phyloP scores from a whole-genome alignment of 2,113 vertebrate genomes.

The Pseudorectes ferrugineus region DNA sequence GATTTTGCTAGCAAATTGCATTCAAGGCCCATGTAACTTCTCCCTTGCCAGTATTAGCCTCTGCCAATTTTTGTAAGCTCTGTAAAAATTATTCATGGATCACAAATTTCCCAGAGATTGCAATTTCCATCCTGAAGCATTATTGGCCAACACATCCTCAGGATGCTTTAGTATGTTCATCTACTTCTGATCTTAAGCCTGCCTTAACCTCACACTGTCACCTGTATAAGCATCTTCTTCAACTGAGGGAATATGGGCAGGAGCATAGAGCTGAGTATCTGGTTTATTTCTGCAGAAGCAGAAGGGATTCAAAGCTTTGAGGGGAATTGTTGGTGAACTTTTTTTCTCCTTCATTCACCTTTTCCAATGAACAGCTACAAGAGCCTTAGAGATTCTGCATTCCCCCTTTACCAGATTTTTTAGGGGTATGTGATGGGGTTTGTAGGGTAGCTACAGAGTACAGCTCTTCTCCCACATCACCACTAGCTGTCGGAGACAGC shows the following conservation, averaged over 20 bases:
- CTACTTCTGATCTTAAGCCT: background rate
- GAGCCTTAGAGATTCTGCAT: background rate
- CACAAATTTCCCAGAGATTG: background rate
- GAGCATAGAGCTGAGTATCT: background rate
- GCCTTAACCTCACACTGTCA: background rate
- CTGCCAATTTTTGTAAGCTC: background rate
- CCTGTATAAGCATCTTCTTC: background rate
- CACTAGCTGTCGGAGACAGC: background rate
- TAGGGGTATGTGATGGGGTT: background rate
- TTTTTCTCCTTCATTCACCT: background rate
- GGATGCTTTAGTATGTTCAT: background rate
- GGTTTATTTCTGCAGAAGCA: background rate
- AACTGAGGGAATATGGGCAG: rapidly evolving
- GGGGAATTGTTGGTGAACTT: background rate
- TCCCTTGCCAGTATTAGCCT: background rate
- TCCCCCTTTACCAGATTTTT: background rate
- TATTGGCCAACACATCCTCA: background rate
- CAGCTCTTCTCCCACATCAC: background rate
- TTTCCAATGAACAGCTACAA: background rate
- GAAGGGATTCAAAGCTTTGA: background rate
- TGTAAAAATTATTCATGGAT: background rate
- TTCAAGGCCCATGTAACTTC: background rate
- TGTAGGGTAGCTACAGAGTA: background rate
- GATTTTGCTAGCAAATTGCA: background rate
- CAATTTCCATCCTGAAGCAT: background rate